These are phyloP conservation scores for Lagenorhynchus albirostris DNA, from an alignment of 2,113 vertebrate genomes.

Conservation along the genomic window DNA sequence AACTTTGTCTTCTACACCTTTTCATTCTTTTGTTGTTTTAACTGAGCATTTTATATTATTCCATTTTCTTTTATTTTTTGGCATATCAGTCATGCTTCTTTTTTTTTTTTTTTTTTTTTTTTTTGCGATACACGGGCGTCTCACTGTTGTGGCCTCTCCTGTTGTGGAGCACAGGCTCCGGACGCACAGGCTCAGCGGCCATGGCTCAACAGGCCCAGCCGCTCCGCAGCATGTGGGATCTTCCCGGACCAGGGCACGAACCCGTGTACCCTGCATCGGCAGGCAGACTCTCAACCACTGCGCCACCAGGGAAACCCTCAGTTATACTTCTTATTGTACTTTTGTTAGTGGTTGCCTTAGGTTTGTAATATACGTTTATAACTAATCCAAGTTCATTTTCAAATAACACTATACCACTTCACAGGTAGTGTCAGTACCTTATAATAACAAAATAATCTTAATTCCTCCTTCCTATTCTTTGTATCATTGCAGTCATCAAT, in stretches of 20 bases:
- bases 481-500: neutral
- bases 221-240: too few relatives aligned
- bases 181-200: rapidly evolving
- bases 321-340: neutral
- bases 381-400: neutral
- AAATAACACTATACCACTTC: neutral
- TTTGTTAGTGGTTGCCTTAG: neutral
- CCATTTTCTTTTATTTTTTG: neutral
- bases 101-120: too few relatives aligned
- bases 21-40: neutral
- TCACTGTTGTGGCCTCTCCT: too few relatives aligned
- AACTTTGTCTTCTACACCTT: neutral
- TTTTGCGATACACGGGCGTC: too few relatives aligned
- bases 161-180: too few relatives aligned
- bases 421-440: neutral
- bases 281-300: too few relatives aligned
- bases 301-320: too few relatives aligned
- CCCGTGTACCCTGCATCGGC: too few relatives aligned
- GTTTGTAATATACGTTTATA: neutral
- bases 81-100: neutral
- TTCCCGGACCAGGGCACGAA: too few relatives aligned
- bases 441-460: neutral
- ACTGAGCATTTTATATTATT: neutral
- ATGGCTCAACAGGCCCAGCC: too few relatives aligned
- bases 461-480: neutral